These are phyloP conservation scores for Falcaria lacertinaria DNA, from an alignment of 2,888 invertebrate species.

Conservation along the genomic window DNA sequence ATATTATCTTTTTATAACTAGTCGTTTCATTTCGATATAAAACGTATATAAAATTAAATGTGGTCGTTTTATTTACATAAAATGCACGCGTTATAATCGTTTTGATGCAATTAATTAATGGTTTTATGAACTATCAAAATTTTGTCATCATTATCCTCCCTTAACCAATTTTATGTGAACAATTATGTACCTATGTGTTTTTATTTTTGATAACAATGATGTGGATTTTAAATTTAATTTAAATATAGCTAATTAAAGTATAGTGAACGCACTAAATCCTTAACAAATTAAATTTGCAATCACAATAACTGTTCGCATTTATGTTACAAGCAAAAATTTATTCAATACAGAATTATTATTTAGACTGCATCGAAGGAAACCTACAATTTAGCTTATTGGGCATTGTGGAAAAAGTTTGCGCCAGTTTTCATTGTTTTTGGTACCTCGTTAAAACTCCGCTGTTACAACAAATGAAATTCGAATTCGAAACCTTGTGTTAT, in stretches of 20 bases:
- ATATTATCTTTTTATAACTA: slow-evolving; percentile 22
- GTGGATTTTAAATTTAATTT: too few species aligned
- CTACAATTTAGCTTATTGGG: slow-evolving; percentile 24
- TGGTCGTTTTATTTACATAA: slow-evolving; percentile 21
- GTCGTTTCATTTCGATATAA: slow-evolving; percentile 21
- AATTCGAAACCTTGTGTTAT: background rate
- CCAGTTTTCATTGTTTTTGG: slow-evolving; percentile 29
- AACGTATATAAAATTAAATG: slow-evolving; percentile 22
- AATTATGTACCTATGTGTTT: too few species aligned
- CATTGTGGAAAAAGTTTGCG: slow-evolving; percentile 28
- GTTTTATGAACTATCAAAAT: too few species aligned
- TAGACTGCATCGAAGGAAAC: slow-evolving; percentile 18
- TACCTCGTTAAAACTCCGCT: slow-evolving; percentile 34
- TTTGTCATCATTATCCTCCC: too few species aligned
- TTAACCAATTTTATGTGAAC: too few species aligned
- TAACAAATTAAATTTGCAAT: too few species aligned
- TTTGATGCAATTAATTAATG: too few species aligned
- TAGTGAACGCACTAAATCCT: too few species aligned
- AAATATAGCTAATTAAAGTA: too few species aligned
- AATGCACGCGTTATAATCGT: slow-evolving; percentile 3
- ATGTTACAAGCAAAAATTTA: too few species aligned
- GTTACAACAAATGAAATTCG: background rate
- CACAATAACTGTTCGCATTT: too few species aligned
- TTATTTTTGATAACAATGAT: too few species aligned
- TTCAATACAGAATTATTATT: slow-evolving; percentile 11